Conservation (phyloP, 2,113 vertebrate species). For the Mesitornis unicolor region DNA sequence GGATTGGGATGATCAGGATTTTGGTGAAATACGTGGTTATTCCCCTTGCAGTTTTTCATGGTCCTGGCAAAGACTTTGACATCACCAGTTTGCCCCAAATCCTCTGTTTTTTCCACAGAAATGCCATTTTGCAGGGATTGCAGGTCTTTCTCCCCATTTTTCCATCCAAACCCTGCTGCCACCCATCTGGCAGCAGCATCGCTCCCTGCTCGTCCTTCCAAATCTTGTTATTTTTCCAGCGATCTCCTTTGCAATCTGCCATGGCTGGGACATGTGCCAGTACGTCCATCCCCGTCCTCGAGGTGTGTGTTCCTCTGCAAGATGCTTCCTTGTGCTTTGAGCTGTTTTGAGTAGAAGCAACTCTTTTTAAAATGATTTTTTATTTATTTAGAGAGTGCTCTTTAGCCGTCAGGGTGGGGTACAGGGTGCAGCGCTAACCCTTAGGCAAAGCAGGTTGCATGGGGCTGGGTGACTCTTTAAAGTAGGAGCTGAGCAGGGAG, state of each 20-base stretch:
- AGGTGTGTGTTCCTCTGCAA: neutral
- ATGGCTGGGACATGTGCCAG: neutral
- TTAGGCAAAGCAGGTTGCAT: neutral
- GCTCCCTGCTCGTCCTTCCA: neutral
- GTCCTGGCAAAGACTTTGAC: neutral
- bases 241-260: neutral
- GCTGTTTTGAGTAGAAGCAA: neutral
- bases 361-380: neutral
- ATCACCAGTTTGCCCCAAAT: accelerated
- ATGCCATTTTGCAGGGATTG: neutral
- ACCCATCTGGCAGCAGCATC: neutral
- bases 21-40: neutral
- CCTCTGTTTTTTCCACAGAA: neutral
- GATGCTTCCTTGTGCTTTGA: neutral
- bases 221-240: neutral
- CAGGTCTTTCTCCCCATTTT: neutral
- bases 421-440: neutral
- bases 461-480: neutral
- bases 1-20: neutral
- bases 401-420: neutral
- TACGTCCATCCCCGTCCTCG: neutral
- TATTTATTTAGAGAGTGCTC: neutral
- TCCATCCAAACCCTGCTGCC: neutral
- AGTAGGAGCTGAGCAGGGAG: neutral
- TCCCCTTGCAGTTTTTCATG: neutral